Percentiles rank a stretch among this genome's conserved stretches.
These are phyloP conservation scores for Tursiops truncatus DNA, from an alignment of 2,113 vertebrate species.

Conservation along the genomic window DNA sequence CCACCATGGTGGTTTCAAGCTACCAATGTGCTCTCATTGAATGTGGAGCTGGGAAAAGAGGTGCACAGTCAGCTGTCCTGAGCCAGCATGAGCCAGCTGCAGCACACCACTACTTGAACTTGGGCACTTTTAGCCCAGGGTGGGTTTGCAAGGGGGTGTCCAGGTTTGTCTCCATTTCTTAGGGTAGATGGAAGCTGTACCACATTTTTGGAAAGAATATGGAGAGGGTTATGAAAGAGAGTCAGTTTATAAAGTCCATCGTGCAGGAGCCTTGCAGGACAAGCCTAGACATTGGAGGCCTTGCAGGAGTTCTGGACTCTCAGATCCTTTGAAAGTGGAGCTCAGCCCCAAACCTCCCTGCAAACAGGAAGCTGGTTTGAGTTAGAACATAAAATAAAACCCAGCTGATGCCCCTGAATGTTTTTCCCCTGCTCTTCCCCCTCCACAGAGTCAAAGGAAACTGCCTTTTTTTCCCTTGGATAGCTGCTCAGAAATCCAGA, in stretches of 20 bases:
- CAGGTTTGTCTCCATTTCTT: background rate
- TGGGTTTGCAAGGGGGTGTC: background rate
- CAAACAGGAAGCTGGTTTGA: conserved; percentile 76
- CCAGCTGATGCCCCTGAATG: conserved; percentile 72
- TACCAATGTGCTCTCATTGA: background rate
- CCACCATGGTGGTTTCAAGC: background rate
- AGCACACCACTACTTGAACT: background rate
- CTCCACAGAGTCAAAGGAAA: conserved; percentile 69
- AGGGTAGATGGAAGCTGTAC: background rate
- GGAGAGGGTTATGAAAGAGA: background rate
- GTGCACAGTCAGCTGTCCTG: background rate
- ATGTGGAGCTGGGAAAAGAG: background rate
- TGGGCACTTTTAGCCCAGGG: background rate
- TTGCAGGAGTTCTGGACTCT: background rate
- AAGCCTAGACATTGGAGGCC: background rate
- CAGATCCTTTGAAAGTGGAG: conserved; percentile 60
- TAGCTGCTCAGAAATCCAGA: conserved; percentile 61
- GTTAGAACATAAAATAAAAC: conserved; percentile 79
- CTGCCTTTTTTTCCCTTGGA: background rate
- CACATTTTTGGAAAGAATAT: conserved; percentile 1
- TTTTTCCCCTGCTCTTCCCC: conserved; percentile 56
- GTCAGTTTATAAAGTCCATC: background rate
- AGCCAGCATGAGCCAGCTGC: background rate
- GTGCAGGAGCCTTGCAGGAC: background rate
- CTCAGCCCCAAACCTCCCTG: conserved; percentile 58